Evolutionary conservation across 2,888 invertebrate species (phyloP).

Genomic region (Acleris emargana): DNA sequence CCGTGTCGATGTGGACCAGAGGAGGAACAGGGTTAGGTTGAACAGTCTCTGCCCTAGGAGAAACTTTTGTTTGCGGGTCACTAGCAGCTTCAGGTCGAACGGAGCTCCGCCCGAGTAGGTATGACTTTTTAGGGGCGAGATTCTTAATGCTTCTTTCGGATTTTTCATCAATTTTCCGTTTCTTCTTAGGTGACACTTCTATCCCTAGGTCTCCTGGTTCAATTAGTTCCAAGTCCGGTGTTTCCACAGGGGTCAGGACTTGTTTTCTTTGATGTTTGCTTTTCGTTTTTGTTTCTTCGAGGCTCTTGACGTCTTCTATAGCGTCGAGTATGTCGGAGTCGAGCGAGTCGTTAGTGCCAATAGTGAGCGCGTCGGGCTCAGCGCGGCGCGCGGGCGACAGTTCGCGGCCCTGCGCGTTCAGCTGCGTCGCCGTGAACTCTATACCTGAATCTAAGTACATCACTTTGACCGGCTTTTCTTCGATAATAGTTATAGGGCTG

Average conservation of each 20-base stretch:
- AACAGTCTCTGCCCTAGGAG: conserved; percentile 49
- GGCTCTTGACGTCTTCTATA: conserved; percentile 55
- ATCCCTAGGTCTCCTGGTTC: conserved; percentile 69
- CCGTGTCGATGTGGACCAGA: conserved; percentile 54
- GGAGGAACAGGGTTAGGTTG: conserved; percentile 46
- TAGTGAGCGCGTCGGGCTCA: conserved; percentile 48
- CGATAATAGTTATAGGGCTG: conserved; percentile 69
- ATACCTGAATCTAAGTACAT: conserved; percentile 65
- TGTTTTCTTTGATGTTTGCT: conserved; percentile 79
- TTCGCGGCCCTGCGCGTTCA: conserved; percentile 70
- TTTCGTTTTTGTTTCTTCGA: conserved; percentile 65
- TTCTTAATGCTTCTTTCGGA: conserved; percentile 60
- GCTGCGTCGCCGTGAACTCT: conserved; percentile 57
- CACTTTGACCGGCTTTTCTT: conserved; percentile 78
- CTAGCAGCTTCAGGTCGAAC: conserved; percentile 48
- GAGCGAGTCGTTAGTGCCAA: conserved; percentile 60
- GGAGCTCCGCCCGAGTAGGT: conserved; percentile 62
- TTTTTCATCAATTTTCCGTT: conserved; percentile 66
- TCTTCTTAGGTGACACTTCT: conserved; percentile 69
- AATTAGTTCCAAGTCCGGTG: conserved; percentile 74
- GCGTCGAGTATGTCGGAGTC: conserved; percentile 63
- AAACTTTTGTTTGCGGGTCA: conserved; percentile 43
- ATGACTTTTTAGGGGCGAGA: conserved; percentile 71
- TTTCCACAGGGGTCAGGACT: conserved; percentile 75
- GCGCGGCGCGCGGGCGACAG: conserved; percentile 60